These are phyloP conservation scores for Yoshiicerus persimilis DNA, from an alignment of 1,140 invertebrate genomes.

Conservation along the genomic window DNA sequence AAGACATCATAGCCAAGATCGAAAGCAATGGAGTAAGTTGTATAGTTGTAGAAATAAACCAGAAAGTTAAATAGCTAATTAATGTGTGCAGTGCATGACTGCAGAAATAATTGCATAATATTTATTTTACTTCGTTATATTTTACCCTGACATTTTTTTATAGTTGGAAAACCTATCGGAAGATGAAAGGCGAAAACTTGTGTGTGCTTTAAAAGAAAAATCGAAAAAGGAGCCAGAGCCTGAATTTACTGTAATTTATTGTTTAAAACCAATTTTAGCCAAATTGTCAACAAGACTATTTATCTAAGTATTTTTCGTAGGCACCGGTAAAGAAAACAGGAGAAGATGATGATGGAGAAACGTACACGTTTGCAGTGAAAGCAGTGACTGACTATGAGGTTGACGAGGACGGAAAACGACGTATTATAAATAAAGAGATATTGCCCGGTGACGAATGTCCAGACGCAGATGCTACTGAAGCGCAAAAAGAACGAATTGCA, in stretches of 20 bases:
- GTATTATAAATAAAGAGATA: neutral
- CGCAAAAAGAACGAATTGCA: neutral
- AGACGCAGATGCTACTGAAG: neutral
- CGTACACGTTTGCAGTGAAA: neutral
- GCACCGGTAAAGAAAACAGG: neutral
- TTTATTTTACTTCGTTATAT: neutral
- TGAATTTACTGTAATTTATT: neutral
- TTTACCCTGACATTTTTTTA: neutral
- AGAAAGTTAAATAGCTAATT: no score
- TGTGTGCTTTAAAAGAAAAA: neutral
- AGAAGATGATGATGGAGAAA: neutral
- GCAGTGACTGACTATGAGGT: neutral
- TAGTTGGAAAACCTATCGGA: neutral
- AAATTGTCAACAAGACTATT: neutral
- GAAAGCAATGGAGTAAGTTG: no score
- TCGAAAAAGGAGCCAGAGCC: neutral
- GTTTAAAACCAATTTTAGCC: neutral
- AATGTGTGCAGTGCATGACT: no score
- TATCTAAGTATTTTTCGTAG: neutral
- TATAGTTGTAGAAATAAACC: no score
- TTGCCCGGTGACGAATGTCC: neutral
- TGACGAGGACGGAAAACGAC: neutral
- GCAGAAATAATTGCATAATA: no score
- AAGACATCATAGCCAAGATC: neutral
- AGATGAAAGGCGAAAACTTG: neutral